A percentile compares a stretch with the other conserved stretches of the same genome.
Conservation (phyloP, 2,888 invertebrate genomes). For the Lycophotia porphyrea region DNA sequence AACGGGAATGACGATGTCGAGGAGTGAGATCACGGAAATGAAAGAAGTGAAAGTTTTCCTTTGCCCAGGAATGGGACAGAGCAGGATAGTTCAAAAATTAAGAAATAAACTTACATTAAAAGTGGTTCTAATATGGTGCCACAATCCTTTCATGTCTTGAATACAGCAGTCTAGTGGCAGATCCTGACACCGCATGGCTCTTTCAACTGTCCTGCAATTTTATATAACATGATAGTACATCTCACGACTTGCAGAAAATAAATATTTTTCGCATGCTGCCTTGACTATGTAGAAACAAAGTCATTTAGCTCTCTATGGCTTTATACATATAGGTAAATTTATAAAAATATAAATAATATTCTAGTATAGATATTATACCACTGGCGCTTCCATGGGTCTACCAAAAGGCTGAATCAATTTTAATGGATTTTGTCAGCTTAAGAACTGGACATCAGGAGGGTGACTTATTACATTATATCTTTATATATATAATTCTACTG, state of each 20-base stretch:
- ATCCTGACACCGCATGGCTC: conserved; percentile 79
- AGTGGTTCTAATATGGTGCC: conserved; percentile 84
- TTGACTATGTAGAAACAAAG: neutral
- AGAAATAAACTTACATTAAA: conserved; percentile 80
- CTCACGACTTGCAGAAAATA: neutral
- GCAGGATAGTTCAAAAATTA: neutral
- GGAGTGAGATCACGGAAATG: neutral
- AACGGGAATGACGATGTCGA: neutral
- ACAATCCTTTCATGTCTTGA: conserved; percentile 85
- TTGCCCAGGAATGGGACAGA: neutral
- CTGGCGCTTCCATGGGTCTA: neutral
- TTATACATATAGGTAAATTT: neutral
- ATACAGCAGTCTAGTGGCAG: conserved; percentile 85
- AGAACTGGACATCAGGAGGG: neutral
- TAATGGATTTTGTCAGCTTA: neutral
- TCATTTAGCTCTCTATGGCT: neutral
- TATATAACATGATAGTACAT: neutral
- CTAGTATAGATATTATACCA: neutral
- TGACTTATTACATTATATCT: too few relatives aligned
- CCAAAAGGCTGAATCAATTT: neutral
- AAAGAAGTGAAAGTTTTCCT: neutral
- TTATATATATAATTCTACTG: too few relatives aligned
- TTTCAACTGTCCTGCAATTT: conserved; percentile 81
- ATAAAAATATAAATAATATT: neutral
- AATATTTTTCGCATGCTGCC: neutral